phyloP scores from a whole-genome alignment of 2,113 vertebrate genomes.

The Hemichromis elongatus region DNA sequence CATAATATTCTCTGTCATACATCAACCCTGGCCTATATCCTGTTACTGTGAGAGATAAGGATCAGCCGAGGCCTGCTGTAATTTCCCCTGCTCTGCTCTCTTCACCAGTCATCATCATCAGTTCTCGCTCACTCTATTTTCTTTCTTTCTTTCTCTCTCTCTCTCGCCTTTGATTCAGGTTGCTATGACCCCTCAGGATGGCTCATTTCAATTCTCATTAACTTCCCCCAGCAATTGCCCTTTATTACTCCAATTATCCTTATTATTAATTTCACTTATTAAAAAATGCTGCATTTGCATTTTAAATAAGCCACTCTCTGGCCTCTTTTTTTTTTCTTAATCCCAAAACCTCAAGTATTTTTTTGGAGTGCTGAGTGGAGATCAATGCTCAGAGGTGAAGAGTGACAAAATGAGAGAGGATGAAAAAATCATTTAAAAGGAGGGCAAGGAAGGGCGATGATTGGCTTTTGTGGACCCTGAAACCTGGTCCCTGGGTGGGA shows the following conservation, averaged over 20 bases:
- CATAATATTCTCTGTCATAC: constrained; percentile 60
- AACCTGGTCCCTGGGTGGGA: neutral
- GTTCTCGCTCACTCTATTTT: neutral
- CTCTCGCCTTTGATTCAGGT: constrained; percentile 39
- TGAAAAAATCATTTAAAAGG: constrained; percentile 5
- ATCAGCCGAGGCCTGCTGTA: constrained; percentile 61
- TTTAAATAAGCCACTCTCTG: constrained; percentile 48
- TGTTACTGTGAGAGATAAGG: constrained; percentile 60
- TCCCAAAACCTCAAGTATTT: neutral
- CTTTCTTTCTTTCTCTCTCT: neutral
- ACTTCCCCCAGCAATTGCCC: constrained; percentile 51
- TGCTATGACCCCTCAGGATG: constrained; percentile 62
- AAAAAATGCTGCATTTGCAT: constrained; percentile 66
- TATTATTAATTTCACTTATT: constrained; percentile 69
- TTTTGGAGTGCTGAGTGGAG: neutral
- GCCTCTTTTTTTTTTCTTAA: neutral
- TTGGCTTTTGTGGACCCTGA: neutral
- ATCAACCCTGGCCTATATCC: constrained; percentile 66
- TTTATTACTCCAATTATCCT: constrained; percentile 68
- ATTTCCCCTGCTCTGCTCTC: constrained; percentile 61
- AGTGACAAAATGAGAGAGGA: constrained; percentile 42
- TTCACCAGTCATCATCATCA: constrained; percentile 47
- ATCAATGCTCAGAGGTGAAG: constrained; percentile 38
- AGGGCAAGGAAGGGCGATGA: neutral
- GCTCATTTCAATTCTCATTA: constrained; percentile 66